Base-by-base conservation (phyloP, 1,140 invertebrate species). In the Brachionus plicatilis region DNA sequence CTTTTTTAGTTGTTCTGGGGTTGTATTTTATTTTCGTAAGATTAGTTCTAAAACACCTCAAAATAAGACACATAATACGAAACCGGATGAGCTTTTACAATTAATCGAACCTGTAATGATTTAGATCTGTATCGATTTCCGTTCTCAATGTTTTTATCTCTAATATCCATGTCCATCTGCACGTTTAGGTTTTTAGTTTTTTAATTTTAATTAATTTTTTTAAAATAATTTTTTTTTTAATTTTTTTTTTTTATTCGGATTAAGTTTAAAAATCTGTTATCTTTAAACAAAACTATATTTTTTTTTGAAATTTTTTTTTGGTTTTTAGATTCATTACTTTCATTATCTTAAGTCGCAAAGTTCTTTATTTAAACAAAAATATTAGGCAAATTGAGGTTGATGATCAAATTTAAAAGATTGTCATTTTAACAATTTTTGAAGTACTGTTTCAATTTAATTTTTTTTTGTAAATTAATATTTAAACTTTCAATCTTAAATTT, bases 71-170 rank as follows among this genome's bases (percentile, higher is more conserved):
- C 79, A 82, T 82, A 82, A 82, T 82, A 82, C 53, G 37, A 43
- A 82, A 82, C 79, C 79, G 79, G 79, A 60, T 82, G 79, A 82
- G 79, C 79, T 82, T 65, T 68, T 82, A 82, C 41, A 43, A 80
- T 56, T 29, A 45, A 65, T 82, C 79, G 79, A 82, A 82, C 79
- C 79, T 82, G 79, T 45, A 65, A 65, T 82, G 79, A 82, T 82
- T 82, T 82, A 60, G 79, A 82, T 65, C 79, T 60, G 41, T 65
- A 65, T 27, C 65, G n/a, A 65, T 17, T 65, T 68, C 79, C 79
- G 45, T 82, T 68, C 17, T 82, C 79, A 8, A 60, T 82, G 37
- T 24, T 82, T 68, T 82, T 60, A 1, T 82, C 20, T 68, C 65
- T 82, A 45, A 41, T 82, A 27, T 60, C 79, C 79, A 82, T 82